phyloP scores from a whole-genome alignment of 2,113 vertebrate species.

The Dendrocopos noguchii region DNA sequence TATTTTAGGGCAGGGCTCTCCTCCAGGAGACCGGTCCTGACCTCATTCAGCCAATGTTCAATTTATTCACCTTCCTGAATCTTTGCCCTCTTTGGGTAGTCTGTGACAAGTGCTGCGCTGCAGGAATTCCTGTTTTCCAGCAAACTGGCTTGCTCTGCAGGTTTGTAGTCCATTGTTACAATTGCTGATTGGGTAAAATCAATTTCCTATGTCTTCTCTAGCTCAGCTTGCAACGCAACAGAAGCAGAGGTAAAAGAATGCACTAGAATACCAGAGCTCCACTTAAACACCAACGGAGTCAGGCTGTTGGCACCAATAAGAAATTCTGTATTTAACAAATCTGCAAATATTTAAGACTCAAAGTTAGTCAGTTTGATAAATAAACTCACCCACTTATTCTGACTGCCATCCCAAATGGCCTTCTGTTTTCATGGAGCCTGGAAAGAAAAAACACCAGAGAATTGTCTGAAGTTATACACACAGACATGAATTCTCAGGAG shows the following conservation, averaged over 20 bases:
- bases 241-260: slow-evolving; percentile 73
- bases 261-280: slow-evolving; percentile 73
- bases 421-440: slow-evolving; percentile 55
- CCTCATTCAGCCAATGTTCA: slow-evolving; percentile 66
- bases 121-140: slow-evolving; percentile 72
- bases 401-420: slow-evolving; percentile 39
- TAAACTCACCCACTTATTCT: slow-evolving; percentile 62
- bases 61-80: slow-evolving; percentile 72
- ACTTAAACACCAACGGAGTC: slow-evolving; percentile 71
- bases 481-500: not conserved
- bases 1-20: slow-evolving; percentile 62
- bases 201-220: slow-evolving; percentile 73
- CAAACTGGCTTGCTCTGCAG: slow-evolving; percentile 69
- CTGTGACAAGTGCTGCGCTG: slow-evolving; percentile 70
- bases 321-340: slow-evolving; percentile 72
- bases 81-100: slow-evolving; percentile 73
- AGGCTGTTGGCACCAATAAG: slow-evolving; percentile 72
- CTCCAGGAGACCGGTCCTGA: slow-evolving; percentile 59
- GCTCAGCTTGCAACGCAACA: slow-evolving; percentile 71
- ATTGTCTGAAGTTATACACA: slow-evolving; percentile 9
- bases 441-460: not conserved
- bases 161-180: slow-evolving; percentile 72
- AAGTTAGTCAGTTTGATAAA: slow-evolving; percentile 57
- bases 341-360: slow-evolving; percentile 42
- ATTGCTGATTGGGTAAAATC: slow-evolving; percentile 71